phyloP scores from a whole-genome alignment of 2,888 invertebrate genomes.

The Chloroclysta siterata region DNA sequence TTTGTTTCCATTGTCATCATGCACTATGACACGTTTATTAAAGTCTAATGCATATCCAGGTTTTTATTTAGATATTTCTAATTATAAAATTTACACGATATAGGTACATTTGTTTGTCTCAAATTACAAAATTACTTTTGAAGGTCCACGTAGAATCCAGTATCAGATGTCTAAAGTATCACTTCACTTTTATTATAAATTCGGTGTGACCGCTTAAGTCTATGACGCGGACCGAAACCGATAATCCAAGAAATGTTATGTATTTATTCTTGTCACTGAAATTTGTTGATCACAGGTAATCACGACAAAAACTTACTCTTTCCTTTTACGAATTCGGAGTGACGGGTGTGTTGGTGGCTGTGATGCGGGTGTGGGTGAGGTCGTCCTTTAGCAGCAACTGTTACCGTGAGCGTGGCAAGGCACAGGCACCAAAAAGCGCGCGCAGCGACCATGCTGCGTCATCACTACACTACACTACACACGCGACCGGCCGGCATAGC shows the following conservation, averaged over 20 bases:
- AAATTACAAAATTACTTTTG: too few relatives aligned
- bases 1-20: too few relatives aligned
- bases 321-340: constrained; percentile 91
- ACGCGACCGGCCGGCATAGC: constrained; percentile 72
- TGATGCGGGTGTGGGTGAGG: constrained; percentile 50
- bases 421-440: constrained; percentile 75
- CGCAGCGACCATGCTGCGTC: constrained; percentile 80
- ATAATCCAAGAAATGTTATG: constrained; percentile 1
- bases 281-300: constrained; percentile 6
- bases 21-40: too few relatives aligned
- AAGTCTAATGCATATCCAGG: too few relatives aligned
- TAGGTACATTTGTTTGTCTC: too few relatives aligned
- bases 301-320: constrained; percentile 87
- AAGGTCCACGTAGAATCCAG: too few relatives aligned
- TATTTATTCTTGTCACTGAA: constrained; percentile 2
- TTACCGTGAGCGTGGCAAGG: constrained; percentile 60
- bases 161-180: background rate
- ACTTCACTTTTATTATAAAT: background rate
- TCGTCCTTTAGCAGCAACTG: constrained; percentile 64
- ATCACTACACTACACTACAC: constrained; percentile 66
- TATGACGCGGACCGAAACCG: background rate
- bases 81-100: too few relatives aligned
- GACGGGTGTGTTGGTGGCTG: constrained; percentile 58
- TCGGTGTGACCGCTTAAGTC: background rate
- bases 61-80: too few relatives aligned